A percentile compares a stretch with the other conserved stretches of the same genome.
Conservation (phyloP, 2,797 vertebrate species). For the Myiotriccus ornatus region DNA sequence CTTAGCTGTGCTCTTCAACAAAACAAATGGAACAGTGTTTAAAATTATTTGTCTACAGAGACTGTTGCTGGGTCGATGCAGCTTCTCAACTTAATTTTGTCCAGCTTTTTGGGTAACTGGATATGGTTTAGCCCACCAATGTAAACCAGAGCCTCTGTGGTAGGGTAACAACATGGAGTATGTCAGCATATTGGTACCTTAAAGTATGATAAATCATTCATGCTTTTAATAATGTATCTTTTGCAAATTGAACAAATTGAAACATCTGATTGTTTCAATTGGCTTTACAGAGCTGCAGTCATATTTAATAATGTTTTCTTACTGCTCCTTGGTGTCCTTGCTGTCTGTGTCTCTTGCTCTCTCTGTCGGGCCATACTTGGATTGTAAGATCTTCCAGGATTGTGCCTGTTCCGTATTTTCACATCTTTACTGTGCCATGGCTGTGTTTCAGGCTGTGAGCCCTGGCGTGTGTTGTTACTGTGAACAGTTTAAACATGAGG, state of each 20-base stretch:
- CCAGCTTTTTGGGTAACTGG: not conserved
- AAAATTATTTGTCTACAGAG: not conserved
- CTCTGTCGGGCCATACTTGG: not conserved
- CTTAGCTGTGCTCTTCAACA: not conserved
- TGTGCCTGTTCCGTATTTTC: not conserved
- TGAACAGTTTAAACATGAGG: not conserved
- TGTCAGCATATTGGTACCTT: not conserved
- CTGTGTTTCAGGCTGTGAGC: not conserved
- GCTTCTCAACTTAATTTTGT: not conserved
- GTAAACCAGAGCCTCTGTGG: not conserved
- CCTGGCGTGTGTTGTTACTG: rapidly evolving
- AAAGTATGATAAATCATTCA: not conserved
- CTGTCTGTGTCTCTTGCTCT: not conserved
- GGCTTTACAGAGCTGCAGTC: not conserved
- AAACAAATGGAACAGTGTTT: not conserved
- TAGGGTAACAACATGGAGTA: not conserved
- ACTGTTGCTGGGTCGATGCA: not conserved
- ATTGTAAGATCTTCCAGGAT: not conserved
- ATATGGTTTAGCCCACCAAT: not conserved
- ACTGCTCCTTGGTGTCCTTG: not conserved
- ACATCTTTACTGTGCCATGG: not conserved
- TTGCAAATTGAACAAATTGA: not conserved
- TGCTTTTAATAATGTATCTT: not conserved
- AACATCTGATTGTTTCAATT: not conserved
- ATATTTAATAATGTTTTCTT: not conserved